Evolutionary conservation across 2,113 vertebrate genomes (phyloP).

Genomic region (Gnathonemus echidnorhynchus): DNA sequence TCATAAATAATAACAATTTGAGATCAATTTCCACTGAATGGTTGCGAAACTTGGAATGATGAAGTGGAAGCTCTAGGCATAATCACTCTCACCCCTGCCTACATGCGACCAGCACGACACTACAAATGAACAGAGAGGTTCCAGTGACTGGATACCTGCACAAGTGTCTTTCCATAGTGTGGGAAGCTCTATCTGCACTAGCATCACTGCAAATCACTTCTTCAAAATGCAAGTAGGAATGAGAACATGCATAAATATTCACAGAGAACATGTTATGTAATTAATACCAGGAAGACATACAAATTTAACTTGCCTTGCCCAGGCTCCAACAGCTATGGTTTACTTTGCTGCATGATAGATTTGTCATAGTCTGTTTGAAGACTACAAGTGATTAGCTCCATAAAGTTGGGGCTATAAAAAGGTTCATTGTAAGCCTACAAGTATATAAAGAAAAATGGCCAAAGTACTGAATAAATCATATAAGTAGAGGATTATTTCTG

Average conservation of each 20-base stretch:
- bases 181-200: neutral
- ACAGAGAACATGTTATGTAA: neutral
- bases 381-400: neutral
- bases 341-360: neutral
- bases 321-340: neutral
- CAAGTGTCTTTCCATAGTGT: neutral
- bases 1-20: neutral
- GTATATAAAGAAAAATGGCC: neutral
- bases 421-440: neutral
- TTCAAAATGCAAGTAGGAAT: neutral
- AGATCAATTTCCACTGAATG: neutral
- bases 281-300: neutral
- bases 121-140: neutral
- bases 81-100: neutral
- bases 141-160: neutral
- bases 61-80: neutral
- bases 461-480: neutral
- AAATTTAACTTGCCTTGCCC: neutral
- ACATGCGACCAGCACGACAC: neutral
- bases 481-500: neutral
- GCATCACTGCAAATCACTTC: neutral
- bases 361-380: neutral
- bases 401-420: neutral
- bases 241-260: neutral
- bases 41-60: neutral